Percentiles rank a stretch among this genome's conserved stretches.
Evolutionary conservation across 1,140 invertebrate species (phyloP).

Genomic region (Drosophila mojavensis): DNA sequence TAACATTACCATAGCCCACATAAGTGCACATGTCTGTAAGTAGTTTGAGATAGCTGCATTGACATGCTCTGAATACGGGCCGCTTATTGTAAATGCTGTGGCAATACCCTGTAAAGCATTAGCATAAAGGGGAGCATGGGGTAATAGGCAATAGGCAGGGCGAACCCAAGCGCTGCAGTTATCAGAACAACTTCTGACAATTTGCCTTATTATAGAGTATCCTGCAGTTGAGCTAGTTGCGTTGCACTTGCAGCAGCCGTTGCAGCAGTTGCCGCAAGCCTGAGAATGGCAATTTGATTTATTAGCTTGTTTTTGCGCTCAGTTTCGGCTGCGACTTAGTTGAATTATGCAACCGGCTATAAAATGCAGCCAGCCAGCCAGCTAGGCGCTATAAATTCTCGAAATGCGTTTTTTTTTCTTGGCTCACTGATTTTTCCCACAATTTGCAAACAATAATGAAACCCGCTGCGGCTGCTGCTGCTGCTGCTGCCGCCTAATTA

Average conservation of each 20-base stretch:
- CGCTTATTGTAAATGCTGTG: constrained; percentile 46
- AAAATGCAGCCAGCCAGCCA: constrained; percentile 53
- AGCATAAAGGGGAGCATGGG: background rate
- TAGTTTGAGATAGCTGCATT: constrained; percentile 56
- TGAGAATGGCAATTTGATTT: constrained; percentile 81
- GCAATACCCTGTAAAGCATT: constrained; percentile 33
- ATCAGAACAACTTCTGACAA: background rate
- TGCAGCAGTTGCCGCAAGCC: constrained; percentile 45
- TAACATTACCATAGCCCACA: constrained; percentile 72
- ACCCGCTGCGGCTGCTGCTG: constrained; percentile 36
- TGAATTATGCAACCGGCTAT: constrained; percentile 54
- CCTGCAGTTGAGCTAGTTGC: background rate
- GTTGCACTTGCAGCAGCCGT: constrained; percentile 62
- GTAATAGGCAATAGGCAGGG: background rate
- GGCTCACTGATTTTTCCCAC: constrained; percentile 73
- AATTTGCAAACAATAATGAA: constrained; percentile 81
- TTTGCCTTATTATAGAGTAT: constrained; percentile 11
- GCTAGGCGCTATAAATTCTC: constrained; percentile 52
- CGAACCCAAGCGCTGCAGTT: background rate
- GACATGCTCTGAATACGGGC: constrained; percentile 75
- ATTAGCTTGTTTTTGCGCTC: constrained; percentile 69
- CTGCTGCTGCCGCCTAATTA: constrained; percentile 60
- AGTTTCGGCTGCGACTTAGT: constrained; percentile 59
- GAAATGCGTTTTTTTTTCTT: constrained; percentile 50
- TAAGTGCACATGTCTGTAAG: constrained; percentile 32